A percentile compares a stretch with the other conserved stretches of the same genome.
phyloP scores from a whole-genome alignment of 2,797 vertebrate species.

The Onychomys torridus region DNA sequence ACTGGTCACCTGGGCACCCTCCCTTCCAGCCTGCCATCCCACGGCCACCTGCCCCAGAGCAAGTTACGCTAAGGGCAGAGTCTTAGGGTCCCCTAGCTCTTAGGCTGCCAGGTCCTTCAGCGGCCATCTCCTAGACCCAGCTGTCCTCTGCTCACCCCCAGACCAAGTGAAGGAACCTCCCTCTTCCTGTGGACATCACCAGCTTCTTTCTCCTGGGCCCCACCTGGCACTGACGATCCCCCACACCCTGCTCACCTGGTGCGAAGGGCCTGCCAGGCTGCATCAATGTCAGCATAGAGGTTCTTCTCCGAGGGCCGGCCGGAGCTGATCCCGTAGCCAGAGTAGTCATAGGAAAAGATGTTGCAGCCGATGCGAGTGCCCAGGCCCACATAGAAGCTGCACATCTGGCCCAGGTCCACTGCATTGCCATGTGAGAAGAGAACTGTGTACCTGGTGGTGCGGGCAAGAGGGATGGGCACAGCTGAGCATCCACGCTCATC shows the following conservation, averaged over 20 bases:
- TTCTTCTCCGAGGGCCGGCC: constrained; percentile 98
- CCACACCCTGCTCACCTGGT: constrained; percentile 90
- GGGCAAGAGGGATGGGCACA: neutral
- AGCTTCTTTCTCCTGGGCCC: neutral
- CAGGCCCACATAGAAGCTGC: constrained; percentile 98
- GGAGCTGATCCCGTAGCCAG: constrained; percentile 96
- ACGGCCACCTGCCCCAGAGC: neutral
- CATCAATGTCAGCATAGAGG: constrained; percentile 97
- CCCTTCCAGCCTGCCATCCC: neutral
- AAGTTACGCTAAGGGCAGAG: neutral
- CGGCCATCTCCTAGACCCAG: neutral
- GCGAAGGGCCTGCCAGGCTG: constrained; percentile 97
- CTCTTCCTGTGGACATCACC: neutral
- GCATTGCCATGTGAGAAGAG: constrained; percentile 98
- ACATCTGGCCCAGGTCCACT: constrained; percentile 99
- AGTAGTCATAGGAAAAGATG: constrained; percentile 99
- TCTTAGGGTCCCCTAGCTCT: neutral
- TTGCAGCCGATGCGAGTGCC: constrained; percentile 99
- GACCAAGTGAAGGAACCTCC: neutral
- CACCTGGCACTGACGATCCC: no score
- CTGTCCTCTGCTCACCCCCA: neutral
- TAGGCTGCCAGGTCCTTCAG: neutral
- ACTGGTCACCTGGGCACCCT: neutral
- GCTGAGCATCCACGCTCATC: no score
- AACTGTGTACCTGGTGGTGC: constrained; percentile 93